These are phyloP conservation scores for Acropora tenuis DNA, from an alignment of 64 coral and sea anemone genomes.

Conservation along the genomic window DNA sequence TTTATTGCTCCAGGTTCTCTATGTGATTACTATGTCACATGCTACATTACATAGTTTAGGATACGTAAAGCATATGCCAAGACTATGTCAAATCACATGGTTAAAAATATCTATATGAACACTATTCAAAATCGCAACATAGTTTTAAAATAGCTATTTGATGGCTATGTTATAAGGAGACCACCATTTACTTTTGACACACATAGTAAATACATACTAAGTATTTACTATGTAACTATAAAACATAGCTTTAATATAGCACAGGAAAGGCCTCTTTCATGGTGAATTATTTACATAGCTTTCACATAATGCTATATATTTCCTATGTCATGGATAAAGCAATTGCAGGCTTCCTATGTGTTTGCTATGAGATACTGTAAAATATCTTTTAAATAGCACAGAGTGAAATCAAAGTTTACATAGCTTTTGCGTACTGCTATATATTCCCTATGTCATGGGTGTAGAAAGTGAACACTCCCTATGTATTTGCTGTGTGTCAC, in stretches of 20 bases:
- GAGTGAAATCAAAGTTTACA: background rate
- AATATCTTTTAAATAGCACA: background rate
- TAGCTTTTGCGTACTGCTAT: too few relatives aligned
- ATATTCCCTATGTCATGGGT: too few relatives aligned
- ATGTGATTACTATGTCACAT: constrained; percentile 9
- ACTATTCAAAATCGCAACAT: background rate
- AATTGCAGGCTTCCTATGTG: background rate
- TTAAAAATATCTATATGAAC: background rate
- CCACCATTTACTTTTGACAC: background rate
- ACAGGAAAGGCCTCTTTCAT: background rate
- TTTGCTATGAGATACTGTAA: background rate
- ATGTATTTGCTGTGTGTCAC: too few relatives aligned
- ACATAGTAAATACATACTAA: background rate
- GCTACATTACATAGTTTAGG: constrained; percentile 8
- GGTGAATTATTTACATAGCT: background rate
- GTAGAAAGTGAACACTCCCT: too few relatives aligned
- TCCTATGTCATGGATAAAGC: background rate
- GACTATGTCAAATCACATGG: background rate
- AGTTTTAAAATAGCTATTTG: background rate
- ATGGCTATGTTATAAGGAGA: background rate
- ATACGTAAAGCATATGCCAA: constrained; percentile 14
- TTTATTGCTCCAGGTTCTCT: background rate
- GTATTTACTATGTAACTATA: background rate
- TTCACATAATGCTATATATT: too few relatives aligned
- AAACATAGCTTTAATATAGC: background rate